Conservation (phyloP, 2,888 invertebrate species). For the Gymnocheta viridis region DNA sequence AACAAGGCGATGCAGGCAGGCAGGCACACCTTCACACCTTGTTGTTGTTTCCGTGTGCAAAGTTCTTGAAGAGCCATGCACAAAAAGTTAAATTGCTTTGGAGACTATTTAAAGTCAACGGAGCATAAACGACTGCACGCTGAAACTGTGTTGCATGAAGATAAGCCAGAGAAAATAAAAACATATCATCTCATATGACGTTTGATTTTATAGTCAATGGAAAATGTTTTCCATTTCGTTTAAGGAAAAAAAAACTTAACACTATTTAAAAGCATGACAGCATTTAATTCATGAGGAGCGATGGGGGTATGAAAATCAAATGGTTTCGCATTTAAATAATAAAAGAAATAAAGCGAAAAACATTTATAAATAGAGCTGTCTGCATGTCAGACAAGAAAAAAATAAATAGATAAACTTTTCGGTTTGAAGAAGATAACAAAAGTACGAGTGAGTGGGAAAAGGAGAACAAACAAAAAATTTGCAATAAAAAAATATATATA, state of each 20-base stretch:
- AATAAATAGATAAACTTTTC: background rate
- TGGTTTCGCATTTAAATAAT: background rate
- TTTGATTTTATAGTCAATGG: background rate
- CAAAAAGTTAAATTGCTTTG: constrained; percentile 34
- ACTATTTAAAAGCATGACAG: background rate
- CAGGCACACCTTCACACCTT: background rate
- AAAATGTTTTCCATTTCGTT: background rate
- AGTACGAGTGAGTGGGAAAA: background rate
- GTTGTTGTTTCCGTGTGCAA: constrained; percentile 3
- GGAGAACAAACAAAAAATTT: background rate
- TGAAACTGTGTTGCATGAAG: constrained; percentile 5
- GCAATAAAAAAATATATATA: background rate
- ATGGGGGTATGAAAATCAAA: background rate
- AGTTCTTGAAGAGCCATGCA: constrained; percentile 16
- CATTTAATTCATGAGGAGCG: background rate
- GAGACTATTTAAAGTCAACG: constrained; percentile 32
- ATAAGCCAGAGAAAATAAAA: background rate
- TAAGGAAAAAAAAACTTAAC: background rate
- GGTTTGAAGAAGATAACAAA: background rate
- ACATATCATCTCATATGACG: background rate
- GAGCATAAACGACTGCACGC: constrained; percentile 32
- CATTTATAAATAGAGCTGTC: background rate
- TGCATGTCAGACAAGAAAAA: background rate
- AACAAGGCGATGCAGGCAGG: background rate
- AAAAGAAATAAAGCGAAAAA: background rate